A percentile compares a stretch with the other conserved stretches of the same genome.
Evolutionary conservation across 2,888 invertebrate species (phyloP).

Genomic region (Napeogenes sylphis): DNA sequence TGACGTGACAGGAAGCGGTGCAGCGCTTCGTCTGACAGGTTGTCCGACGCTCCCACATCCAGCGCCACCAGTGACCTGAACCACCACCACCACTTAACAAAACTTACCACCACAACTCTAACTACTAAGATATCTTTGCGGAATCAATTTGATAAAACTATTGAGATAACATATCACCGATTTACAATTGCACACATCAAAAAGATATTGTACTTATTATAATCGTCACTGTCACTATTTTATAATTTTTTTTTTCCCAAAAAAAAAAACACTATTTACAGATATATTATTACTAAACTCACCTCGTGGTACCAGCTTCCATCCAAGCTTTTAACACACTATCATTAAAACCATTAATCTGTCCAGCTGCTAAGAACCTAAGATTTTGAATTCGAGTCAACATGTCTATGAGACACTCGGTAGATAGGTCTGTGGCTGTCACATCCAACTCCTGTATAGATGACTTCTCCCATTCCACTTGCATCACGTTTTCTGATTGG

Average conservation of each 20-base stretch:
- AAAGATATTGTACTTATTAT: too few species aligned
- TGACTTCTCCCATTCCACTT: constrained; percentile 99
- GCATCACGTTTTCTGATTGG: constrained; percentile 94
- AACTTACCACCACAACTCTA: too few species aligned
- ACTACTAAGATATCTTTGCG: too few species aligned
- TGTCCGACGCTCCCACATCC: constrained; percentile 96
- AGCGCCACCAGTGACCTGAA: constrained; percentile 86
- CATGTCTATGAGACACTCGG: constrained; percentile 96
- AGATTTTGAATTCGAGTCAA: constrained; percentile 90
- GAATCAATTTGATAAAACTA: too few species aligned
- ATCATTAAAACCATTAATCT: constrained; percentile 98
- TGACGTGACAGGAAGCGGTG: constrained; percentile 94
- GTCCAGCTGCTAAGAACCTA: constrained; percentile 95
- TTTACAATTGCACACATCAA: too few species aligned
- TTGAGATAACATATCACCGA: too few species aligned
- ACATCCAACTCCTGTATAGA: constrained; percentile 96
- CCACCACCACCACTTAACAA: background rate
- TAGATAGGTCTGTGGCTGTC: constrained; percentile 96
- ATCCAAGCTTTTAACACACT: constrained; percentile 94
- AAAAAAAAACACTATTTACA: too few species aligned
- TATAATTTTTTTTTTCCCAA: too few species aligned
- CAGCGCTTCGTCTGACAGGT: constrained; percentile 93
- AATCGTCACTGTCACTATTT: too few species aligned
- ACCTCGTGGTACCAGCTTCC: constrained; percentile 88
- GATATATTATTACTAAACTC: constrained; percentile 8